Evolutionary conservation across 2,888 invertebrate genomes (phyloP).

Genomic region (Drosophila colorata): DNA sequence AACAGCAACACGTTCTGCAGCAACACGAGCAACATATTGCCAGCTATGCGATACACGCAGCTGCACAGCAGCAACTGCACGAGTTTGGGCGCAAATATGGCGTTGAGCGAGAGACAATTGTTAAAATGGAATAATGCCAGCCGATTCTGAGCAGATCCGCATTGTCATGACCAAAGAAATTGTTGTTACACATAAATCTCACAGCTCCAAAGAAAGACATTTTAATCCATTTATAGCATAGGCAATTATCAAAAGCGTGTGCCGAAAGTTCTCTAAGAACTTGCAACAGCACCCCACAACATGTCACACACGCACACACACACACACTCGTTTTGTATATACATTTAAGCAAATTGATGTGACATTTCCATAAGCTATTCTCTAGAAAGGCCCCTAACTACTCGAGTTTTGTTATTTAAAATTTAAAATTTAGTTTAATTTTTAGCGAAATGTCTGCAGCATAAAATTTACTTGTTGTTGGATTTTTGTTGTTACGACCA

Average conservation of each 20-base stretch:
- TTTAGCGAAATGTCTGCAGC: slow-evolving; percentile 59
- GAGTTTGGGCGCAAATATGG: slow-evolving; percentile 80
- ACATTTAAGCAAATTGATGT: slow-evolving; percentile 49
- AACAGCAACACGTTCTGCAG: slow-evolving; percentile 62
- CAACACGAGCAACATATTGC: slow-evolving; percentile 77
- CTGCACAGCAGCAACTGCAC: slow-evolving; percentile 76
- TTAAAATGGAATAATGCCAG: slow-evolving; percentile 82
- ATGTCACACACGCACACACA: neutral
- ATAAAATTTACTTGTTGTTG: slow-evolving; percentile 17
- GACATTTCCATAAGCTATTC: slow-evolving; percentile 49
- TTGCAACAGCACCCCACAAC: slow-evolving; percentile 9
- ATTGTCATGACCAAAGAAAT: slow-evolving; percentile 69
- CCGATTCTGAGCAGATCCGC: slow-evolving; percentile 7
- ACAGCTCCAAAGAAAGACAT: slow-evolving; percentile 79
- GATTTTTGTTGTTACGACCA: slow-evolving; percentile 34
- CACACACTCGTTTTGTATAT: slow-evolving; percentile 53
- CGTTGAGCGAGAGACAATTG: slow-evolving; percentile 82
- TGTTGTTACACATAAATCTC: slow-evolving; percentile 69
- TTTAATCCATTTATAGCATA: slow-evolving; percentile 38
- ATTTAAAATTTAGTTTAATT: slow-evolving; percentile 58
- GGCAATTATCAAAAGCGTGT: slow-evolving; percentile 32
- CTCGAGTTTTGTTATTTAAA: slow-evolving; percentile 69
- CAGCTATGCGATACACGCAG: slow-evolving; percentile 75
- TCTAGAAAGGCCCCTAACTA: slow-evolving; percentile 32
- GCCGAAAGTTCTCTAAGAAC: slow-evolving; percentile 68